phyloP scores from a whole-genome alignment of 2,888 invertebrate species.

The Leptarthrus brevirostris region DNA sequence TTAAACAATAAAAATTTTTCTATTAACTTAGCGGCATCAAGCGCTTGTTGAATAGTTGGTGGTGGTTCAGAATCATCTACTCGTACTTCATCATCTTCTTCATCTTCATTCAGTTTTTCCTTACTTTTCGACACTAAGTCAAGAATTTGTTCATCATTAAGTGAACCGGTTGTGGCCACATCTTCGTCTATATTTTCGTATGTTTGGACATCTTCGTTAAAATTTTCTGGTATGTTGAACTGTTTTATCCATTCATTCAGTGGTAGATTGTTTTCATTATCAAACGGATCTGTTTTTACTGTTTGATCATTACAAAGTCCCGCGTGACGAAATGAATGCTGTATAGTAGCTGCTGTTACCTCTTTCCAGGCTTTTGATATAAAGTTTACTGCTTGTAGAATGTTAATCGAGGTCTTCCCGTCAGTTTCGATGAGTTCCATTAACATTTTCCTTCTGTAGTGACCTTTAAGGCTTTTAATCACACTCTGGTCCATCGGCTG shows the following conservation, averaged over 20 bases:
- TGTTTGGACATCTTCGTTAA: conserved; percentile 1
- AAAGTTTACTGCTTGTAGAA: conserved; percentile 15
- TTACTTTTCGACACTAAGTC: neutral
- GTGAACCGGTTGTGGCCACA: conserved; percentile 12
- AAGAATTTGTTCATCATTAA: conserved; percentile 21
- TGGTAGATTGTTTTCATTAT: neutral
- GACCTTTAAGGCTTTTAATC: conserved; percentile 41
- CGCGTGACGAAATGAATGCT: conserved; percentile 10
- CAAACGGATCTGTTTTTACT: neutral
- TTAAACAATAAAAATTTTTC: too few species aligned
- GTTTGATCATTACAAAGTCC: neutral
- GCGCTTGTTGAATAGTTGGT: too few species aligned
- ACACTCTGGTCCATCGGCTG: neutral
- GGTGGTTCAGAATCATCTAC: too few species aligned
- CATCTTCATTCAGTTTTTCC: too few species aligned
- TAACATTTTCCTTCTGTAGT: conserved; percentile 54
- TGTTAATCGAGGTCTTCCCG: neutral
- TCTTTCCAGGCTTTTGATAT: conserved; percentile 13
- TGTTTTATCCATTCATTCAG: neutral
- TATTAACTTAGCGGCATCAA: too few species aligned
- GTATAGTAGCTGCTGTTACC: conserved; percentile 1
- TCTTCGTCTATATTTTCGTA: neutral
- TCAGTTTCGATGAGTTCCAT: conserved; percentile 20
- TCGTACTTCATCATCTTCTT: too few species aligned
- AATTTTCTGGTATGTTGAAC: conserved; percentile 24